Conservation (phyloP, 2,888 invertebrate species). For the Monopis laevigella region DNA sequence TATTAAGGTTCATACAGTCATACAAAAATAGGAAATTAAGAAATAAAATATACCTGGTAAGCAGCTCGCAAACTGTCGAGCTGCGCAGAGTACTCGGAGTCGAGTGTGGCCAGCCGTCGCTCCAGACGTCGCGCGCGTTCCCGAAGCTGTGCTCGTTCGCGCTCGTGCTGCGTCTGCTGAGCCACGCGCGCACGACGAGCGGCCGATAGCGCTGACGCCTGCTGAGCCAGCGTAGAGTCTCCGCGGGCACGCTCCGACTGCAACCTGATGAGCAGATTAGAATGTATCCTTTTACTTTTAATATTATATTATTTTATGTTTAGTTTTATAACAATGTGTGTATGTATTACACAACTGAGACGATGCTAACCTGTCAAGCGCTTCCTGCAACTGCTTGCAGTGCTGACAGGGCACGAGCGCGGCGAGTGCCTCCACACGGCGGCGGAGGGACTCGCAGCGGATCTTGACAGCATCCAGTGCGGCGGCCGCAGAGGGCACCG, state of each 20-base stretch:
- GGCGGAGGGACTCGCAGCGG: constrained; percentile 52
- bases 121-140: constrained; percentile 79
- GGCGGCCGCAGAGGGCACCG: constrained; percentile 14
- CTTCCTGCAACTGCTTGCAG: constrained; percentile 63
- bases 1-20: background rate
- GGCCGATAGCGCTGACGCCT: constrained; percentile 51
- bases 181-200: constrained; percentile 53
- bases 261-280: constrained; percentile 28
- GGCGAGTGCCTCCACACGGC: constrained; percentile 57
- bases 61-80: constrained; percentile 81
- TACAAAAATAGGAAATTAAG: background rate
- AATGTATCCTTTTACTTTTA: background rate
- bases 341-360: too few relatives aligned
- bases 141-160: constrained; percentile 68
- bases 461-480: constrained; percentile 26
- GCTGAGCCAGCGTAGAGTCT: constrained; percentile 47
- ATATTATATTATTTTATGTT: background rate
- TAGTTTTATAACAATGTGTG: background rate
- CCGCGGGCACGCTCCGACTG: constrained; percentile 47
- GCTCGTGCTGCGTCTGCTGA: constrained; percentile 58
- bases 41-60: constrained; percentile 70
- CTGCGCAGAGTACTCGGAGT: constrained; percentile 86
- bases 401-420: constrained; percentile 59
- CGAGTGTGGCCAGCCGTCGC: constrained; percentile 75
- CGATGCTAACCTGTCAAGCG: constrained; percentile 51